Evolutionary conservation across 1,140 invertebrate genomes (phyloP), one percentile per base, ranked within the genome.

Genomic region (Anastrepha obliqua): DNA sequence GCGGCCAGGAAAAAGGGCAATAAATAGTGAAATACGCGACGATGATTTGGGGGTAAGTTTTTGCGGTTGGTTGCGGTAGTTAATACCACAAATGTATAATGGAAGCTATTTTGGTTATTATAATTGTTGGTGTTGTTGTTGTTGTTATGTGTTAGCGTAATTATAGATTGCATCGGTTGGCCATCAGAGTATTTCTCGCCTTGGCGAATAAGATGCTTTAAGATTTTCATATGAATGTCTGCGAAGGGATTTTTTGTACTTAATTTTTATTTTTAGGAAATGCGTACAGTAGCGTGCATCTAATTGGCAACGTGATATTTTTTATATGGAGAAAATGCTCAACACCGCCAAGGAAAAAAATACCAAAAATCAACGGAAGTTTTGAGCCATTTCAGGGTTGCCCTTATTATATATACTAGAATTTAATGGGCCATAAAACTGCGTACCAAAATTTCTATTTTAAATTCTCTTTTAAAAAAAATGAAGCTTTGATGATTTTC

Each of bases 11-110:
- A 74, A 74, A 74, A 81, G n/a, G 74, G 15, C 47, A 81, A 81
- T 81, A 81, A 81, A 81, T 81, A 81, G 74, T 81, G 74, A 55
- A 81, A 81, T 58, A 47, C 8, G n/a, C 74, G 74, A 3, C 11
- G n/a, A 2, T 51, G 74, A 81, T 44, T 81, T 81, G 15, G 42
- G 74, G 74, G 74, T 81, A 81, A 81, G 74, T 81, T 81, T 29
- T 81, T 81, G 74, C 51, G 74, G 74, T 81, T 42, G 74, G 74
- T 81, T 81, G 74, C 47, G 74, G 74, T 81, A 20, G 11, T 81
- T 81, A 81, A 81, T 44, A 47, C 74, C 74, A 55, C 74, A 81
- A 81, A 81, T 51, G 20, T 81, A 81, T 55, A 55, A 81, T 55
- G 51, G 47, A 0, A 81, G 74, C 74, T 81, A 81, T 55, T 58